These are phyloP conservation scores for mouse (Mus musculus) DNA, from an alignment of 2,113 vertebrate genomes.

Conservation along the genomic window DNA sequence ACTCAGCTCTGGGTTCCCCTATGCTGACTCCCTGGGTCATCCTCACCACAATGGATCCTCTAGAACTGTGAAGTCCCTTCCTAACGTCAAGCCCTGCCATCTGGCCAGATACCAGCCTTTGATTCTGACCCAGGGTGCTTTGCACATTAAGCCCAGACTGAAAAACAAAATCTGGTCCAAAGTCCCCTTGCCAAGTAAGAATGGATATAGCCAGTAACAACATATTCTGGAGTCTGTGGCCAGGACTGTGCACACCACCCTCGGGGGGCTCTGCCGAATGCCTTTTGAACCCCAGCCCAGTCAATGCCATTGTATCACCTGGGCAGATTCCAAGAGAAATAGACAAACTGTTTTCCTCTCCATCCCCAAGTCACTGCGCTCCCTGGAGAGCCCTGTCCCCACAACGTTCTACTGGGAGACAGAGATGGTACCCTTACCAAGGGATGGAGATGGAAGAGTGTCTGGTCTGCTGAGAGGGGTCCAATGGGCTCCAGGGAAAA, in stretches of 20 bases:
- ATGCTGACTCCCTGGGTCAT: background rate
- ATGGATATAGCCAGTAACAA: constrained; percentile 59
- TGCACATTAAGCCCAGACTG: constrained; percentile 51
- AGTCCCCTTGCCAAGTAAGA: constrained; percentile 67
- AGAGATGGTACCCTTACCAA: background rate
- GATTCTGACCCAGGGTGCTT: constrained; percentile 45
- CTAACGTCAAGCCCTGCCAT: constrained; percentile 44
- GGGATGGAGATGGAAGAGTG: background rate
- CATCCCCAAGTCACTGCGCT: background rate
- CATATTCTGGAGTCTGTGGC: constrained; percentile 53
- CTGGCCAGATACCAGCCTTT: constrained; percentile 56
- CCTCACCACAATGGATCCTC: background rate
- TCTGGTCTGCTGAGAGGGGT: background rate
- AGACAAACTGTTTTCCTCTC: constrained; percentile 10
- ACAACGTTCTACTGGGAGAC: background rate
- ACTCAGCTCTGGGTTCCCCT: background rate
- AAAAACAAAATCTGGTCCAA: constrained; percentile 71
- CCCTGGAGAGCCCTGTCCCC: background rate
- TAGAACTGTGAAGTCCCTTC: background rate
- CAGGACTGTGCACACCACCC: constrained; percentile 48
- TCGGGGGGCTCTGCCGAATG: constrained; percentile 39
- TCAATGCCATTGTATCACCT: constrained; percentile 48
- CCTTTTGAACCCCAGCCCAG: constrained; percentile 48
- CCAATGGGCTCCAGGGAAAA: background rate
- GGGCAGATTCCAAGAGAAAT: constrained; percentile 66